These are phyloP conservation scores for Corynorhinus townsendii DNA, from an alignment of 2,113 vertebrate genomes.

Conservation along the genomic window DNA sequence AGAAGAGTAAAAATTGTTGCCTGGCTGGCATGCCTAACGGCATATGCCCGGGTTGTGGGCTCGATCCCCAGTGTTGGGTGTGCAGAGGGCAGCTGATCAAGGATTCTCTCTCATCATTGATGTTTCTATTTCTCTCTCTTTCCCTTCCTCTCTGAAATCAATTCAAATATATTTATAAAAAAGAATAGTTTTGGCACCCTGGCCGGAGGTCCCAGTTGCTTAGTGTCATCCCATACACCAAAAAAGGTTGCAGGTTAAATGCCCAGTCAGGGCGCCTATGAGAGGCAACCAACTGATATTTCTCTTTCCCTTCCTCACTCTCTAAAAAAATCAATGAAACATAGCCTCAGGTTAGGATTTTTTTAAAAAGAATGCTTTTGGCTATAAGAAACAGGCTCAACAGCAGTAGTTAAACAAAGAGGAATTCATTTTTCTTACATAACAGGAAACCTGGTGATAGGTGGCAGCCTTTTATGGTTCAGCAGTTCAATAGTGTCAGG, in stretches of 20 bases:
- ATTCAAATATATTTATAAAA: neutral
- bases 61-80: too few species aligned
- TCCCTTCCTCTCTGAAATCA: too few species aligned
- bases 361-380: neutral
- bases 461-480: neutral
- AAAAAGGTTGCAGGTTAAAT: neutral
- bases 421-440: neutral
- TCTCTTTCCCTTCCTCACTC: neutral
- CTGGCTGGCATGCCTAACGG: too few species aligned
- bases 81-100: too few species aligned
- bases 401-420: neutral
- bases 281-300: neutral
- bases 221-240: neutral
- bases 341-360: neutral
- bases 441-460: neutral
- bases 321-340: neutral
- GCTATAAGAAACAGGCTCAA: neutral
- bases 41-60: too few species aligned
- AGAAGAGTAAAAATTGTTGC: too few species aligned
- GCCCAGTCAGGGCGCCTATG: neutral
- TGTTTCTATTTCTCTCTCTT: too few species aligned
- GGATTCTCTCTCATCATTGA: too few species aligned
- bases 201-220: neutral
- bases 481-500: neutral
- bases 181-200: neutral